These are phyloP conservation scores for Bufotes viridis DNA, from an alignment of 2,797 vertebrate species.

Conservation along the genomic window DNA sequence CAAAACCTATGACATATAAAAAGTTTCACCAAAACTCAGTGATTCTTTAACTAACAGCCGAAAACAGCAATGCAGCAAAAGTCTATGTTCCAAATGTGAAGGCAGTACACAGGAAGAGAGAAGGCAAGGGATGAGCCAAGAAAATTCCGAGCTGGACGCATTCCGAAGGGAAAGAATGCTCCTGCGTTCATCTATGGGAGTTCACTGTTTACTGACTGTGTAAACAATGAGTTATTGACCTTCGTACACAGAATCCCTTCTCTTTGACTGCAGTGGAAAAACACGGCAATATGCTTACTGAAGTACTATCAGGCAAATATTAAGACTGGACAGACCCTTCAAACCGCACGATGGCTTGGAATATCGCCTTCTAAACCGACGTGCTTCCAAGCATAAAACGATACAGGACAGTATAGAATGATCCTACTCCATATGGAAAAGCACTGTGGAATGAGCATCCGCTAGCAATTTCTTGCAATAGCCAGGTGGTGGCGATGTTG, in stretches of 20 bases:
- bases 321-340: slow-evolving; percentile 38
- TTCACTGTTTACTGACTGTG: slow-evolving; percentile 52
- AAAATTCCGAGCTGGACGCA: slow-evolving; percentile 48
- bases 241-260: slow-evolving; percentile 51
- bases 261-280: slow-evolving; percentile 53
- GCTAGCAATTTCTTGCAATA: neutral
- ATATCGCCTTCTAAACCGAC: neutral
- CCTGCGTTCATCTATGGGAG: slow-evolving; percentile 47
- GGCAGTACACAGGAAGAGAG: slow-evolving; percentile 31
- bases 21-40: no score
- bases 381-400: neutral
- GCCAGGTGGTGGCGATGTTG: slow-evolving; percentile 24
- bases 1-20: no score
- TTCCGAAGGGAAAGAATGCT: slow-evolving; percentile 58
- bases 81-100: slow-evolving; percentile 35
- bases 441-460: neutral
- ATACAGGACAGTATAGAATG: neutral
- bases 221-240: slow-evolving; percentile 62
- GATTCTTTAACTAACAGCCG: neutral
- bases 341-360: slow-evolving; percentile 22
- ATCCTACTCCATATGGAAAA: slow-evolving; percentile 16
- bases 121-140: slow-evolving; percentile 52
- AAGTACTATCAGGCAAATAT: slow-evolving; percentile 21
- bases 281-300: slow-evolving; percentile 23
- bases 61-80: slow-evolving; percentile 14